phyloP scores from a whole-genome alignment of 2,888 invertebrate genomes.

The Morpho deidamia region DNA sequence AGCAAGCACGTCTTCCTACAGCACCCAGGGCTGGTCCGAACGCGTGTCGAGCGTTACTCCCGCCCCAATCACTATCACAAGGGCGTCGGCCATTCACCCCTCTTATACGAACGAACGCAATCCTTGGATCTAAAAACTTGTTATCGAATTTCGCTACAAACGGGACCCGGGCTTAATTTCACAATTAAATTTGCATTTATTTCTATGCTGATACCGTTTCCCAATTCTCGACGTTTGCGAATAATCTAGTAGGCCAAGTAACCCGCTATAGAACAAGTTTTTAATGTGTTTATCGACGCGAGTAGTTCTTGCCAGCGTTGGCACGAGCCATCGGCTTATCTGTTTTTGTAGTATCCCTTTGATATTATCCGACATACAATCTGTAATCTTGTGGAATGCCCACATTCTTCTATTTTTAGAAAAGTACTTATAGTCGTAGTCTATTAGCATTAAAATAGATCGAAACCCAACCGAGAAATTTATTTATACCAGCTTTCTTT shows the following conservation, averaged over 20 bases:
- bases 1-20: constrained; percentile 22
- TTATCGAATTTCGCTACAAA: constrained; percentile 16
- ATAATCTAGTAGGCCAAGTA: constrained; percentile 11
- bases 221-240: constrained; percentile 10
- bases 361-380: constrained; percentile 16
- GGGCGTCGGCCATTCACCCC: constrained; percentile 53
- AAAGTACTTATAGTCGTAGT: background rate
- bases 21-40: constrained; percentile 30
- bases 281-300: constrained; percentile 18
- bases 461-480: background rate
- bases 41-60: constrained; percentile 32
- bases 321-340: constrained; percentile 17
- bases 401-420: constrained; percentile 10
- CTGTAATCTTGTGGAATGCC: constrained; percentile 11
- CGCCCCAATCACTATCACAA: constrained; percentile 45
- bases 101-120: constrained; percentile 39
- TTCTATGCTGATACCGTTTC: constrained; percentile 14
- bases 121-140: constrained; percentile 41
- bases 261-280: constrained; percentile 7
- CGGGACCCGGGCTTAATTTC: constrained; percentile 30
- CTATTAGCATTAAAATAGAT: constrained; percentile 1
- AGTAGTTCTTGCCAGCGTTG: constrained; percentile 13
- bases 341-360: constrained; percentile 20
- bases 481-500: background rate
- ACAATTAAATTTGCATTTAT: constrained; percentile 37